Base-by-base conservation (phyloP, 1,140 invertebrate genomes). In the Calephelis nemesis region DNA sequence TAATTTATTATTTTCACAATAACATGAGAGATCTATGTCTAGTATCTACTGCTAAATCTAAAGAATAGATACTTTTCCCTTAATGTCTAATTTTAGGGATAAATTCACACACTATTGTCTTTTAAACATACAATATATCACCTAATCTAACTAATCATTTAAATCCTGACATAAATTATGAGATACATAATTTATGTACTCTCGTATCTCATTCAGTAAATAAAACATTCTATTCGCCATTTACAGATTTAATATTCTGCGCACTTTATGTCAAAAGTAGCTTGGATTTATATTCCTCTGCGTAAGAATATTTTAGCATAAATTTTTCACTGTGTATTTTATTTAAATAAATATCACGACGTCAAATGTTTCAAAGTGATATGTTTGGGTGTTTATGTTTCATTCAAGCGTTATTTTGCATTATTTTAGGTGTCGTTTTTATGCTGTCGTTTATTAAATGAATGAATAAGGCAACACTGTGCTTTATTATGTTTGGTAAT, bases 191-290 rank as follows among this genome's bases (percentile, higher is more conserved):
- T 19, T 19, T 19, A 1, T 19, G 19, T 19, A 19, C 0, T 19
- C 19, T 19, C 19, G 50, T 65, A 65, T 65, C 63, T 65, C 63
- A 65, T 65, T 65, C 63, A 10, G 63, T 65, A 65, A 65, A 65
- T 65, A 65, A 65, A 65, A 65, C 50, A 65, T 65, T 65, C 63
- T 65, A 65, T 65, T 65, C 63, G 63, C 63, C 47, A 65, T 65
- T 65, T 65, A 65, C 63, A 50, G 63, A 65, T 65, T 65, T 65
- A 65, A 65, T 65, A 65, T 65, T 65, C 63, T 65, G 63, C 63
- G 47, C 63, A 65, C 63, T 65, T 65, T 65, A 48, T 65, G 48
- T 65, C 63, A 65, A 65, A 65, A 65, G 63, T 65, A 65, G 63
- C 63, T 50, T 49, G 39, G 63, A 65, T 65, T 65, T 65, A 65